Evolutionary conservation across 2,888 invertebrate genomes (phyloP).

Genomic region (Bugula neritina): DNA sequence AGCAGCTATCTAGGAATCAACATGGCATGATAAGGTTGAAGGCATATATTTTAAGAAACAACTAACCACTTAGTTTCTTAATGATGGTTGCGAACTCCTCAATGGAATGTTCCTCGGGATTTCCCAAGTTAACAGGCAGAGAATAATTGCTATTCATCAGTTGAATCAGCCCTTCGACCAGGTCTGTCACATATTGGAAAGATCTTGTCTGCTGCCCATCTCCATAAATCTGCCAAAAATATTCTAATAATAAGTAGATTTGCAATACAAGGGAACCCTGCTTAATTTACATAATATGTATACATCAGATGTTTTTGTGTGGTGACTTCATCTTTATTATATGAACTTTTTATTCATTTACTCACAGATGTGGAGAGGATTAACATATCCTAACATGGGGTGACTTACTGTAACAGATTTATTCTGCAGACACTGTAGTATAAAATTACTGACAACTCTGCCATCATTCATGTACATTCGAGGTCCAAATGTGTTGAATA

Average conservation of each 20-base stretch:
- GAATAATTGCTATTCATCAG: slow-evolving; percentile 92
- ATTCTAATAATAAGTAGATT: too few species aligned
- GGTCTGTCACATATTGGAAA: slow-evolving; percentile 94
- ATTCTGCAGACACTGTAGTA: slow-evolving; percentile 89
- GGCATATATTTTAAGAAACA: too few species aligned
- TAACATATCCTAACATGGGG: too few species aligned
- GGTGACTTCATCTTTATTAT: too few species aligned
- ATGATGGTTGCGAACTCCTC: slow-evolving; percentile 62
- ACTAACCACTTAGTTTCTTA: slow-evolving; percentile 55
- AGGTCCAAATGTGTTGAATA: slow-evolving; percentile 98
- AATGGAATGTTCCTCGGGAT: slow-evolving; percentile 95
- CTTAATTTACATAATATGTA: too few species aligned
- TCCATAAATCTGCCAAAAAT: slow-evolving; percentile 56
- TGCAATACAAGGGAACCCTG: too few species aligned
- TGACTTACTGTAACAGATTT: slow-evolving; percentile 80
- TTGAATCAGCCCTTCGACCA: slow-evolving; percentile 85
- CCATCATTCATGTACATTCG: slow-evolving; percentile 99
- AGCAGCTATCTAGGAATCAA: too few species aligned
- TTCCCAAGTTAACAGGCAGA: slow-evolving; percentile 89
- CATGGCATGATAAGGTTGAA: too few species aligned
- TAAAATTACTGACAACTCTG: slow-evolving; percentile 95
- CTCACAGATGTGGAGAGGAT: too few species aligned
- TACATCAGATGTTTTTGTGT: too few species aligned
- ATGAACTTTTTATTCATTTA: too few species aligned
- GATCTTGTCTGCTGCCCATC: slow-evolving; percentile 69